Evolutionary conservation across 2,888 invertebrate genomes (phyloP).

Genomic region (Podotricha telesiphe): DNA sequence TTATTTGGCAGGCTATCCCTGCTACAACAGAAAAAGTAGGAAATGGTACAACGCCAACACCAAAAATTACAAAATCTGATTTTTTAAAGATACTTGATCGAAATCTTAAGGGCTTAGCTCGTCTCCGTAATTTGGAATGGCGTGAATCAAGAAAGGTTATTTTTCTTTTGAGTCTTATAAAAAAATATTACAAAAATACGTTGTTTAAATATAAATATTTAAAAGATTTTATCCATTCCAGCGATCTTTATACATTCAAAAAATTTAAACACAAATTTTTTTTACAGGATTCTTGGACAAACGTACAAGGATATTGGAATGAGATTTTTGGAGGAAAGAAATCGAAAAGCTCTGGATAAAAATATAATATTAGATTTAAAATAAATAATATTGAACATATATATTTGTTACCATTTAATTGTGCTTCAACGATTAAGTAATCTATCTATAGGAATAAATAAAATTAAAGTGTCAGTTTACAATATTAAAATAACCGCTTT

Average conservation of each 20-base stretch:
- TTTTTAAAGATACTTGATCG: slow-evolving; percentile 75
- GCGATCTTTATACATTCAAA: not conserved
- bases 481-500: no score
- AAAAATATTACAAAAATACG: not conserved
- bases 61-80: slow-evolving; percentile 73
- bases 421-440: no score
- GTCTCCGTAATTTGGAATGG: slow-evolving; percentile 76
- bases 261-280: not conserved
- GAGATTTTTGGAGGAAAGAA: slow-evolving; percentile 71
- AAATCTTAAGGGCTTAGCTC: slow-evolving; percentile 74
- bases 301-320: slow-evolving; percentile 69
- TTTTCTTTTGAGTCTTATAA: not conserved
- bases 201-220: no score
- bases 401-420: not conserved
- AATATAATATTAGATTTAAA: not conserved
- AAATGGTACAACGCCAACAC: slow-evolving; percentile 69
- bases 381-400: not conserved
- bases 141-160: slow-evolving; percentile 77
- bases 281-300: slow-evolving; percentile 72
- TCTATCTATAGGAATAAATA: no score
- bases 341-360: slow-evolving; percentile 48
- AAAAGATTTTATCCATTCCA: no score
- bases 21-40: slow-evolving; percentile 53
- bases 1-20: slow-evolving; percentile 47
- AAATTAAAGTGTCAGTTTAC: no score